Conservation (phyloP, 37 sponge, comb jelly and placozoan species). For the Oopsacas minuta region DNA sequence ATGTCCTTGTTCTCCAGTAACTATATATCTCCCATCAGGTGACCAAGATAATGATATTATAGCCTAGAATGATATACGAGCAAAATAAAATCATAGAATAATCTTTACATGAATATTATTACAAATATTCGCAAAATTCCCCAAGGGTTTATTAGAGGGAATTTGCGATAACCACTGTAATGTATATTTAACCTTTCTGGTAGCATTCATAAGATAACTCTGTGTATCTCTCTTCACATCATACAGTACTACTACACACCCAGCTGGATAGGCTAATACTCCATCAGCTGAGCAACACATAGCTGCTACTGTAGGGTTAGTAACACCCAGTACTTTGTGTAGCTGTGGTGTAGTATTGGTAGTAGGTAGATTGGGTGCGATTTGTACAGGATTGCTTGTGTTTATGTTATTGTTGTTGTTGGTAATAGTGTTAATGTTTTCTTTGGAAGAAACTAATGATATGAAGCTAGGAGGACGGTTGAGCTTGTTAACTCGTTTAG, state of each 20-base stretch:
- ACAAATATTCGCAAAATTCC: too few relatives aligned
- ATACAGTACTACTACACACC: slow-evolving; percentile 2
- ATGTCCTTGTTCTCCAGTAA: slow-evolving; percentile 14
- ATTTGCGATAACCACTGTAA: too few relatives aligned
- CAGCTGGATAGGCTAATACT: not conserved
- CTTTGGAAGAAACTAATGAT: not conserved
- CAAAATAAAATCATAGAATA: too few relatives aligned
- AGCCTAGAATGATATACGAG: too few relatives aligned
- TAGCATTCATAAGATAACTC: not conserved
- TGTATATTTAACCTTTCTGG: slow-evolving; percentile 10
- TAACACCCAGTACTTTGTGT: not conserved
- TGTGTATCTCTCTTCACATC: not conserved
- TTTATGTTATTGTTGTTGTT: too few relatives aligned
- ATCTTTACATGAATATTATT: too few relatives aligned
- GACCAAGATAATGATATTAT: not conserved
- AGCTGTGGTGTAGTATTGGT: not conserved
- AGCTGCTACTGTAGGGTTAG: not conserved
- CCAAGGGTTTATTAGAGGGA: too few relatives aligned
- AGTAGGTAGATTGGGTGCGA: not conserved
- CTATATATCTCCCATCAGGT: not conserved
- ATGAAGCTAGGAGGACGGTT: not conserved
- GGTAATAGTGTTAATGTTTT: not conserved
- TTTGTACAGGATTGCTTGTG: too few relatives aligned
- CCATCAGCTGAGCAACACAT: not conserved
- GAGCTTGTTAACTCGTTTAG: not conserved